Percentiles rank a stretch among this genome's conserved stretches.
Conservation (phyloP, 2,113 vertebrate species). For the Saguinus imperator region DNA sequence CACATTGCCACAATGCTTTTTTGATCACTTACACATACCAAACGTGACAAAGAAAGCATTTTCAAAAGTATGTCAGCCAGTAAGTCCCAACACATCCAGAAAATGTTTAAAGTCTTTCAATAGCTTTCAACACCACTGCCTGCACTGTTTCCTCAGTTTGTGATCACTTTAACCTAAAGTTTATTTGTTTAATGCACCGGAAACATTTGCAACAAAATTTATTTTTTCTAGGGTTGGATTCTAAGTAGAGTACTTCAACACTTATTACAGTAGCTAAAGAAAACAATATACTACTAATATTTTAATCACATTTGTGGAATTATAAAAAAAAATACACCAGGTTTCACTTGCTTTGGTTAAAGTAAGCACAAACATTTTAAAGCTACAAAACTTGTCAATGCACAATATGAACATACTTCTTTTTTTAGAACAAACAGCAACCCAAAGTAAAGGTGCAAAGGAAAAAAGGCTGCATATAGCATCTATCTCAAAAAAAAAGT, state of each 20-base stretch:
- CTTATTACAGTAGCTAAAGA: background rate
- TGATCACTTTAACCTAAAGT: constrained; percentile 63
- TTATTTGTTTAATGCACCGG: constrained; percentile 36
- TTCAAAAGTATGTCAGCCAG: constrained; percentile 73
- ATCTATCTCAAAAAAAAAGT: constrained; percentile 20
- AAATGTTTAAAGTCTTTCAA: constrained; percentile 43
- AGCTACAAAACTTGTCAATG: constrained; percentile 61
- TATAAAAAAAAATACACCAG: background rate
- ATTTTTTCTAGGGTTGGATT: constrained; percentile 42
- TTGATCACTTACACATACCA: constrained; percentile 74
- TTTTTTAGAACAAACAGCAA: constrained; percentile 62
- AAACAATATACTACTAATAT: constrained; percentile 47
- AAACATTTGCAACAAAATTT: constrained; percentile 45
- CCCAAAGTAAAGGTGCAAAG: constrained; percentile 69
- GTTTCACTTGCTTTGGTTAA: constrained; percentile 68
- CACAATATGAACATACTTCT: constrained; percentile 66
- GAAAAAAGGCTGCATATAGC: constrained; percentile 49
- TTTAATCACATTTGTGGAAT: background rate
- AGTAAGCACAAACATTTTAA: constrained; percentile 77
- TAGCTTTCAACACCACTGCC: constrained; percentile 51
- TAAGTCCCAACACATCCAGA: constrained; percentile 72
- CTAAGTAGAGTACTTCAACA: background rate
- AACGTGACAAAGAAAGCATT: constrained; percentile 79
- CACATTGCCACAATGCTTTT: constrained; percentile 68
- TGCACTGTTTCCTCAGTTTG: constrained; percentile 48